Base-by-base conservation (phyloP, 2,113 vertebrate species). In the Paraplagusia blochii region DNA sequence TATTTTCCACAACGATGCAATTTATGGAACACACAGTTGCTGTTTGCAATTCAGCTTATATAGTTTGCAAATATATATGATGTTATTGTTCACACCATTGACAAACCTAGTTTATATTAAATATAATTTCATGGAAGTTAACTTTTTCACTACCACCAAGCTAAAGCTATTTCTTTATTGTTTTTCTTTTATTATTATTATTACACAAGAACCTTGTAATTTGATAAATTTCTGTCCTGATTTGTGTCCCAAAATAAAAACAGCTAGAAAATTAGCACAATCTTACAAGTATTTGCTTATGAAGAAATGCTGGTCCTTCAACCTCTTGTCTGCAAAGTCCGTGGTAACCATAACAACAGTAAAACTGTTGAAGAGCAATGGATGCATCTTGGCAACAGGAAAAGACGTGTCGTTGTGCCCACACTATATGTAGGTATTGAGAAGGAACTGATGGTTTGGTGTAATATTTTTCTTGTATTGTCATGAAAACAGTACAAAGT, bases 301-400 rank as follows among this genome's bases (percentile, higher is more conserved):
- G 60, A 70, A 58, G 51, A 49, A 18, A 76, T 48, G 15, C 52
- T 49, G 48, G 69, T 69, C 69, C 64, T 73, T 67, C 57, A 73
- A 76, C 58, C 58, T 59, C n/a, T 43, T n/a, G 44, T 29, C 36
- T 50, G 42, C 56, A 44, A 49, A 56, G 45, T 49, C 63, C 44
- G 17, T 6, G 16, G 62, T 66, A 15, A 52, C 66, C 69, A 63
- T 62, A 45, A 49, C 8, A 44, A 76, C 60, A 11, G 56, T 53
- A 42, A 47, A 62, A 61, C 43, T 57, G 53, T 40, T 38, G 44
- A 53, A 57, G 56, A 45, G 33, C 29, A 44, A 55, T 8, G 8
- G 15, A 18, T 9, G 50, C 36, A 8, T 53, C 77, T 71, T 71
- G 66, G 66, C 71, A 80, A 70, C 69, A 61, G 55, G 42, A 17